Evolutionary conservation across 1,140 invertebrate genomes (phyloP).

Genomic region (Cylas formicarius): DNA sequence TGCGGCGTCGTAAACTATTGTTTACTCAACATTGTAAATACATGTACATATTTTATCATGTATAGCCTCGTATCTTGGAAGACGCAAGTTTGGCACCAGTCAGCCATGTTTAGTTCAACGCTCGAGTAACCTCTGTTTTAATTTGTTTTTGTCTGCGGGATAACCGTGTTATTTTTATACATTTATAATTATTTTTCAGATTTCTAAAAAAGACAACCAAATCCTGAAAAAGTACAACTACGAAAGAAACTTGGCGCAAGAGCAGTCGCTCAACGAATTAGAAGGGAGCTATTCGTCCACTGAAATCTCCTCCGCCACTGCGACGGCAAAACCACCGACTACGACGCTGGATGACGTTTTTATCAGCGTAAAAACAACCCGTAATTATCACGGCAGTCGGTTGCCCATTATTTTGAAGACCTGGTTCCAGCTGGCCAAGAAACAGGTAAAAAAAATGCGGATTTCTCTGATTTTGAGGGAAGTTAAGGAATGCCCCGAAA

Average conservation of each 20-base stretch:
- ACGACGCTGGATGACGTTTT: slow-evolving; percentile 79
- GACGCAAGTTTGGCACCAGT: too few relatives aligned
- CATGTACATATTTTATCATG: too few relatives aligned
- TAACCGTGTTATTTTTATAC: too few relatives aligned
- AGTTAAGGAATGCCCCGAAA: too few relatives aligned
- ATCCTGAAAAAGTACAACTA: slow-evolving; percentile 19
- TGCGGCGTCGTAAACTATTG: too few relatives aligned
- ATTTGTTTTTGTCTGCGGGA: too few relatives aligned
- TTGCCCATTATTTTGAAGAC: slow-evolving; percentile 84
- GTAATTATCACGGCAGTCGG: slow-evolving; percentile 74
- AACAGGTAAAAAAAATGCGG: slow-evolving; percentile 70
- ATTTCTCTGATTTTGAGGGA: too few relatives aligned
- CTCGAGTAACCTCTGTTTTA: too few relatives aligned
- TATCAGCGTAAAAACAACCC: slow-evolving; percentile 91
- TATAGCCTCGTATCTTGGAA: too few relatives aligned
- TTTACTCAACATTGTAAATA: too few relatives aligned
- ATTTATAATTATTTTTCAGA: too few relatives aligned
- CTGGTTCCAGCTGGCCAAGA: slow-evolving; percentile 84
- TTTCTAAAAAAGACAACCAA: slow-evolving; percentile 12
- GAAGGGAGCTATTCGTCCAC: slow-evolving; percentile 25
- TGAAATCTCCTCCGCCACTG: slow-evolving; percentile 45
- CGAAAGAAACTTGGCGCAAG: slow-evolving; percentile 27
- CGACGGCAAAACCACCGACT: slow-evolving; percentile 57
- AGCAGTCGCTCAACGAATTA: slow-evolving; percentile 13
- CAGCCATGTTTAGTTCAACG: too few relatives aligned